phyloP scores from a whole-genome alignment of 2,888 invertebrate genomes.

The Dicycla oo region DNA sequence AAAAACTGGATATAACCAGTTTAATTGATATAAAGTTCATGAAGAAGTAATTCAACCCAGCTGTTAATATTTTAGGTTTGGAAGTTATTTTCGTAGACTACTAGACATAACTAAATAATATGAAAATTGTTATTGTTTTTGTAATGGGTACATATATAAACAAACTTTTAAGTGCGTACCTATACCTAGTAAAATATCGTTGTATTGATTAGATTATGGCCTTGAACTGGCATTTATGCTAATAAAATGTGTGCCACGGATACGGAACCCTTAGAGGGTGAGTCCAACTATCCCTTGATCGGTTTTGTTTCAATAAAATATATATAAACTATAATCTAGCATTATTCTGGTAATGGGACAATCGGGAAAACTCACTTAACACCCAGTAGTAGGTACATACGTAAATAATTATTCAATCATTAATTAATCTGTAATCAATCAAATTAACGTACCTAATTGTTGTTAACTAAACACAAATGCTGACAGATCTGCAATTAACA shows the following conservation, averaged over 20 bases:
- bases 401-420: too few relatives aligned
- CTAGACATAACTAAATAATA: constrained; percentile 16
- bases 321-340: not conserved
- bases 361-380: not conserved
- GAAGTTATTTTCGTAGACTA: constrained; percentile 20
- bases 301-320: not conserved
- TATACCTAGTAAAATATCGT: constrained; percentile 24
- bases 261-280: not conserved
- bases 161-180: constrained; percentile 7
- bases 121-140: constrained; percentile 25
- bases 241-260: constrained; percentile 7
- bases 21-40: not conserved
- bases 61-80: not conserved
- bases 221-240: constrained; percentile 14
- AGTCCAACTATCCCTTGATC: not conserved
- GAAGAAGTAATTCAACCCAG: not conserved
- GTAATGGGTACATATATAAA: constrained; percentile 1
- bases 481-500: constrained; percentile 27
- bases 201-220: constrained; percentile 34
- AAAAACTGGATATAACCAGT: not conserved
- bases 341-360: not conserved
- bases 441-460: constrained; percentile 12
- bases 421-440: constrained; percentile 7
- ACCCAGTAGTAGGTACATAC: not conserved
- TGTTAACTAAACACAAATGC: constrained; percentile 2